A percentile compares a stretch with the other conserved stretches of the same genome.
phyloP scores from a whole-genome alignment of 1,140 invertebrate genomes.

The Colletes latitarsis region DNA sequence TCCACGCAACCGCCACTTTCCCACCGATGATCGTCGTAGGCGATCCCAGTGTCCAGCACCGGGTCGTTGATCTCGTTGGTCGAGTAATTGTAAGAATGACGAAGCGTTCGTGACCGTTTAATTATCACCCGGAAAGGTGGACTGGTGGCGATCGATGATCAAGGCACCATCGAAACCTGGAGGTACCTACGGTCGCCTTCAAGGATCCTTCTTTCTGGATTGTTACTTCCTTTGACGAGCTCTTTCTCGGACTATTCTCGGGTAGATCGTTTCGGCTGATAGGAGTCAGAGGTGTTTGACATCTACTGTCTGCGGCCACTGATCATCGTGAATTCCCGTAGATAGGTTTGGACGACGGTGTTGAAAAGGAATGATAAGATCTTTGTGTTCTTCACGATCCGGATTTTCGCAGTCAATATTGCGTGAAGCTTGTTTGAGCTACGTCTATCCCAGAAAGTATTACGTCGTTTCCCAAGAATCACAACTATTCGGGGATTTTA shows the following conservation, averaged over 20 bases:
- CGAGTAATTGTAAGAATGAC: conserved; percentile 7
- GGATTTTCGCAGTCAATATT: no score
- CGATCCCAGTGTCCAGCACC: not conserved
- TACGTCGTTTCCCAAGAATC: no score
- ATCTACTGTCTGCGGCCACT: not conserved
- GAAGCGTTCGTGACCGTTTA: conserved; percentile 31
- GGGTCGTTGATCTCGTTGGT: conserved; percentile 22
- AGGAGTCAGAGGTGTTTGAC: not conserved
- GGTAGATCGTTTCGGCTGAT: not conserved
- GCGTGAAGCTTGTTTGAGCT: no score
- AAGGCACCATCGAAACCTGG: conserved; percentile 42
- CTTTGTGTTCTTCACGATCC: no score
- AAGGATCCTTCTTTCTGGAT: not conserved
- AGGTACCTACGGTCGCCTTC: conserved; percentile 23
- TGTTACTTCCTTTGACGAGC: not conserved
- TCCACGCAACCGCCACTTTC: not conserved
- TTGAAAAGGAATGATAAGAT: no score
- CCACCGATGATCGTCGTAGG: not conserved
- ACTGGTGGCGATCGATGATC: conserved; percentile 59
- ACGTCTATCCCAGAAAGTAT: no score
- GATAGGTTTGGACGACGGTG: not conserved
- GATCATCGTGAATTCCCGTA: not conserved
- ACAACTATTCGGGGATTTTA: no score
- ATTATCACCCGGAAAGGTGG: conserved; percentile 64
- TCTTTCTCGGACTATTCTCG: not conserved